Percentiles rank a stretch among this genome's conserved stretches.
These are phyloP conservation scores for Eumerus sabulonum DNA, from an alignment of 2,888 invertebrate species.

Conservation along the genomic window DNA sequence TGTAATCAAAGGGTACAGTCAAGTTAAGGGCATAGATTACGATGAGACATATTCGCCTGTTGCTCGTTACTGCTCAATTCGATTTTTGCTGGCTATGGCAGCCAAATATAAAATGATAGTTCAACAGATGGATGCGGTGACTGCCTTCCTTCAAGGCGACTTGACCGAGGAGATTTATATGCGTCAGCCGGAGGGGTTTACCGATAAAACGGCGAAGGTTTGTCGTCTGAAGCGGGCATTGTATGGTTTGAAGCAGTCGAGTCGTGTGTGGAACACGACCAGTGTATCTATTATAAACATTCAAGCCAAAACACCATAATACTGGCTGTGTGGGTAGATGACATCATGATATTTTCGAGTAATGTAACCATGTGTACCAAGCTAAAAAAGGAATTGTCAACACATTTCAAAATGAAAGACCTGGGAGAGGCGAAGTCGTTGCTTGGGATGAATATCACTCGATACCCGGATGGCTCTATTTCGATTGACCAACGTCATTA, in stretches of 20 bases:
- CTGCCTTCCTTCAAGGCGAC: no score
- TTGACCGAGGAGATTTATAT: constrained; percentile 53
- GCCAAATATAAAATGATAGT: no score
- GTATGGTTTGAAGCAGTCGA: constrained; percentile 58
- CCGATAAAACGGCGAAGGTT: constrained; percentile 27
- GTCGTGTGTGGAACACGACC: constrained; percentile 56
- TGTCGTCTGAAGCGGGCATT: no score
- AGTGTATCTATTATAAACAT: no score
- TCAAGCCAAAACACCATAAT: no score
- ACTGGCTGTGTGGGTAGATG: constrained; percentile 55
- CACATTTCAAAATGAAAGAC: constrained; percentile 48
- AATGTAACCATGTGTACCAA: constrained; percentile 28
- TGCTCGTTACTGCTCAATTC: constrained; percentile 34
- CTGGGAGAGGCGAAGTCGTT: constrained; percentile 26
- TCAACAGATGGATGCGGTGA: no score
- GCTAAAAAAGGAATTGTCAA: constrained; percentile 23
- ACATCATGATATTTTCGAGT: constrained; percentile 14
- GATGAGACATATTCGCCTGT: constrained; percentile 56
- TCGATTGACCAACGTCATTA: constrained; percentile 45
- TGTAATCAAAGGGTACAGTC: constrained; percentile 57
- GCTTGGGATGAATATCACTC: constrained; percentile 42
- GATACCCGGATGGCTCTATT: constrained; percentile 12
- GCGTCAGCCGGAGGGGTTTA: constrained; percentile 46
- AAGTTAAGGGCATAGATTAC: constrained; percentile 49
- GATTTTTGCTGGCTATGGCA: constrained; percentile 26